A percentile compares a stretch with the other conserved stretches of the same genome.
phyloP scores from a whole-genome alignment of 2,888 invertebrate species.

The Drosophila pegasa region DNA sequence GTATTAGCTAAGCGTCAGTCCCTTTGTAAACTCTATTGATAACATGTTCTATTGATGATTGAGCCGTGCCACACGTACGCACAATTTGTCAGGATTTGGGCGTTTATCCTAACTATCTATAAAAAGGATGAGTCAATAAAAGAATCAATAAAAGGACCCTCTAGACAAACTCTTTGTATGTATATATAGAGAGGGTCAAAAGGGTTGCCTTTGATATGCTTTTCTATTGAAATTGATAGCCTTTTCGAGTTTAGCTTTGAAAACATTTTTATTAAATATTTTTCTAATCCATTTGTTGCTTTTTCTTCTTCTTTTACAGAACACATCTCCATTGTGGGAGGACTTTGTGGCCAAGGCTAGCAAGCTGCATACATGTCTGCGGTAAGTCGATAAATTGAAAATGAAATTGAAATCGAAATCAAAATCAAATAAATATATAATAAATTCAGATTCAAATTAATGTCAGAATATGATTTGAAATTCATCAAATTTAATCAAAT shows the following conservation, averaged over 20 bases:
- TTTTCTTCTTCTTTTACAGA: constrained; percentile 87
- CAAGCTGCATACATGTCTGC: constrained; percentile 96
- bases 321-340: constrained; percentile 97
- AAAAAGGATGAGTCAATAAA: constrained; percentile 4
- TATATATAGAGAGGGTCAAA: background rate
- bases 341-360: constrained; percentile 96
- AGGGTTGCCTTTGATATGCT: constrained; percentile 38
- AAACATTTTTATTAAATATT: background rate
- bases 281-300: background rate
- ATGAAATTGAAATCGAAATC: background rate
- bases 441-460: background rate
- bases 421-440: background rate
- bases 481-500: background rate
- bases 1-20: constrained; percentile 1
- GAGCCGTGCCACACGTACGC: constrained; percentile 42
- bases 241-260: background rate
- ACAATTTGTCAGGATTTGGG: constrained; percentile 34
- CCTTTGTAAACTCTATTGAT: background rate
- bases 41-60: constrained; percentile 30
- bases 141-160: background rate
- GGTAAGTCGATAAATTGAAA: constrained; percentile 88
- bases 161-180: background rate
- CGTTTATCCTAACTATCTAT: constrained; percentile 3
- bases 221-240: constrained; percentile 41
- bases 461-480: background rate